Evolutionary conservation across 2,888 invertebrate genomes (phyloP), one percentile per base, ranked within the genome.

Genomic region (Diploptera punctata): DNA sequence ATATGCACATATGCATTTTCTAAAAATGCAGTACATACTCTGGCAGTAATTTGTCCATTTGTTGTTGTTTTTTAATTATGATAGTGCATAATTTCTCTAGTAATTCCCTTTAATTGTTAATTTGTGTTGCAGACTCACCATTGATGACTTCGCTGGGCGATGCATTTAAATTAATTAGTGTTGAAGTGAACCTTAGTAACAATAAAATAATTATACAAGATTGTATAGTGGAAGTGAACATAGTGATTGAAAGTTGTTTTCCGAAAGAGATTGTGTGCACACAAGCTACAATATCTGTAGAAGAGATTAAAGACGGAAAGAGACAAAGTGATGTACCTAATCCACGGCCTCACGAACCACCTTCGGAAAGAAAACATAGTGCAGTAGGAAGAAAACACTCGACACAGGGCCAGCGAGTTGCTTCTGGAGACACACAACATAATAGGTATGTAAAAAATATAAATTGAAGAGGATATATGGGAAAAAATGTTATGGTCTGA

Each of bases 181-280:
- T 86, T 73, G 84, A 84, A 26, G 82, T 89, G 61, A 80, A 87
- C 78, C 86, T 88, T 74, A 86, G 87, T 73, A 87, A 88, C 79
- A 80, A 24, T 76, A 76, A 29, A 43, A 83, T 86, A 70, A 81
- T 84, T 67, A 86, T 90, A 78, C 89, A 90, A 73, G 89, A 89
- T 77, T 86, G 86, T 73, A 81, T 83, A 26, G 84, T 90, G 21
- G 83, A 84, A 70, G 85, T 89, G 4, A 86, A 87, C 71, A 79
- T 90, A 1, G 83, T 83, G 68, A 75, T 91, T 44, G 86, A 86
- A 72, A 89, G 88, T 75, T 83, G 87, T 75, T 86, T 90, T 78
- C 90, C 91, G 0, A 88, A 91, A 76, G 89, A 90, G 73, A 85
- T 93, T 29, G 81, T 85, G 1, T 91, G 91, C 77, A 88, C 87